phyloP scores from a whole-genome alignment of 1,140 invertebrate species.

The Sycobia sp. region DNA sequence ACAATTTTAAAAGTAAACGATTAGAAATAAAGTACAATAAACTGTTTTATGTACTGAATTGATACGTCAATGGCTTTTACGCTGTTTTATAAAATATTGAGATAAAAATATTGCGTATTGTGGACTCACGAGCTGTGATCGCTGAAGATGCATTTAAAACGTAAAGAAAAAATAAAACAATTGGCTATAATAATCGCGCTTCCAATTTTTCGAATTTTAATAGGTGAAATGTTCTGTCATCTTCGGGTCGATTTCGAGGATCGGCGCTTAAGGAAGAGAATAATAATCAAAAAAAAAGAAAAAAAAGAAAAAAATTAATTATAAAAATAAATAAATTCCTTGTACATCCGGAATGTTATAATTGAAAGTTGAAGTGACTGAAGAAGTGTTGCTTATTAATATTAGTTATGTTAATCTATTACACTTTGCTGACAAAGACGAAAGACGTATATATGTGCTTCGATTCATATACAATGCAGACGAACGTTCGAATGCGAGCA shows the following conservation, averaged over 20 bases:
- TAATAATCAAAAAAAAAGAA: constrained; percentile 14
- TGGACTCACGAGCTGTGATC: constrained; percentile 29
- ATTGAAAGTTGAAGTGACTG: constrained; percentile 25
- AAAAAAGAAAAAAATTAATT: constrained; percentile 6
- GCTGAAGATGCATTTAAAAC: constrained; percentile 34
- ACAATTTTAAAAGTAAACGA: neutral
- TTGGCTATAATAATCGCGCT: constrained; percentile 33
- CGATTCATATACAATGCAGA: neutral
- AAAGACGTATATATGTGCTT: too few relatives aligned
- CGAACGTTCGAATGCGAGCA: neutral
- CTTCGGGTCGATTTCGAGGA: constrained; percentile 6
- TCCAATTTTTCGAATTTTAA: constrained; percentile 28
- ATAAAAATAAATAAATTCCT: neutral
- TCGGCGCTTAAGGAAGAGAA: neutral
- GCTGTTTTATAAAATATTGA: constrained; percentile 18
- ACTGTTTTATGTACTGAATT: constrained; percentile 24
- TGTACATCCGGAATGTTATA: constrained; percentile 14
- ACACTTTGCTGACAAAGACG: neutral
- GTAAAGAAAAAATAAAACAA: constrained; percentile 13
- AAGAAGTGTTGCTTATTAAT: constrained; percentile 25
- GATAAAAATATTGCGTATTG: constrained; percentile 1
- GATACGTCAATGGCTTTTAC: constrained; percentile 26
- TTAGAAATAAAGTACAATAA: constrained; percentile 25
- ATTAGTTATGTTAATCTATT: constrained; percentile 11
- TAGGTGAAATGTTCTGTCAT: neutral